phyloP scores from a whole-genome alignment of 1,140 invertebrate species.

The Odontomachus brunneus region DNA sequence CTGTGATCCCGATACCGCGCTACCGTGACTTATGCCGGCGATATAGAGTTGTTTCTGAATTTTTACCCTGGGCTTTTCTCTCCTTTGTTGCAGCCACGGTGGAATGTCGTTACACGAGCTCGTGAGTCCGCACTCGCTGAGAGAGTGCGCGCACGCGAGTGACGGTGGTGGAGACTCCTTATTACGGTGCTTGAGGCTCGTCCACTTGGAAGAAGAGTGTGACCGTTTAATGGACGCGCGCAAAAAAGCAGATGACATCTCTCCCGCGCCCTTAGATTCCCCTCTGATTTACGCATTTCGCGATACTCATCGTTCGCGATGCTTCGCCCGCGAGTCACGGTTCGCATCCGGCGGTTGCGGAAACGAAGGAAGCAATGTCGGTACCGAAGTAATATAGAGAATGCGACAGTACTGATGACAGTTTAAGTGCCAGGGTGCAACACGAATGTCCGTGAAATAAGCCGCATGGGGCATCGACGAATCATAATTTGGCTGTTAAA shows the following conservation, averaged over 20 bases:
- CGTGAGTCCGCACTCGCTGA: background rate
- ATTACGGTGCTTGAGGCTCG: background rate
- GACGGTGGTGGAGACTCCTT: conserved; percentile 9
- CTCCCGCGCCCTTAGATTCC: background rate
- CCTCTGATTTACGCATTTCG: background rate
- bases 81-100: conserved; percentile 38
- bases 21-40: conserved; percentile 53
- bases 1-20: conserved; percentile 47
- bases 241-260: conserved; percentile 16
- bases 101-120: conserved; percentile 45
- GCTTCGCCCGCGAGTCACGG: too few relatives aligned
- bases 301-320: background rate
- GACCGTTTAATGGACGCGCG: conserved; percentile 3
- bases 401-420: too few relatives aligned
- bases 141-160: background rate
- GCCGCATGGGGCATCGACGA: too few relatives aligned
- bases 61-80: conserved; percentile 34
- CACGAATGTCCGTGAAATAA: too few relatives aligned
- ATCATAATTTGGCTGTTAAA: too few relatives aligned
- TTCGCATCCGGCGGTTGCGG: too few relatives aligned
- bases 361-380: too few relatives aligned
- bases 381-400: too few relatives aligned
- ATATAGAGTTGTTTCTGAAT: conserved; percentile 49
- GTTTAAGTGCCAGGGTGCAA: too few relatives aligned
- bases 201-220: background rate